Evolutionary conservation across 2,797 vertebrate species (phyloP), one percentile per base, ranked within the genome.

Genomic region (Vultur gryphus): DNA sequence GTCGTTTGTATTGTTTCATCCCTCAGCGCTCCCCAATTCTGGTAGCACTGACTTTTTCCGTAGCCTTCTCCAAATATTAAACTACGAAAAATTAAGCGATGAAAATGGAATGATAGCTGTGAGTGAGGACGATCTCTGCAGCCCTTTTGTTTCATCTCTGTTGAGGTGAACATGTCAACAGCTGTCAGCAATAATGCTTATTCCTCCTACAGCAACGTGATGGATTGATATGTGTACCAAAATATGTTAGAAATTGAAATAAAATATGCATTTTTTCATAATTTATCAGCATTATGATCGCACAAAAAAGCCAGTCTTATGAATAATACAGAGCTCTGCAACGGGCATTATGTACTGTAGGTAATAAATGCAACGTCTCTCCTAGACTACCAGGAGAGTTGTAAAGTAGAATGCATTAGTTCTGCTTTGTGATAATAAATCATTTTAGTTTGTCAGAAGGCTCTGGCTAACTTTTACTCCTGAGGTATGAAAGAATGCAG

Each of bases 241-340:
- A 97, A 98, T 98, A 98, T 94, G 97, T 98, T 98, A 97, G 98
- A 98, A 98, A 99, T 99, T 98, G 98, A 98, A 98, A 97, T 98
- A 97, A 98, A 98, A 98, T 99, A 98, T 99, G 98, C 98, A 98
- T 98, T 99, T 98, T 98, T 98, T 98, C 98, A 98, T 99, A 99
- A 99, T 99, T 98, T 98, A 98, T 98, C 98, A 98, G 97, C 97
- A 98, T 99, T 98, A 98, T 95, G 97, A 97, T 98, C 98, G 98
- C 97, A 98, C 98, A 98, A 97, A 98, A 98, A 98, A 98, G 97
- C 97, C 98, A 98, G 98, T 98, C 98, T 98, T 98, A 99, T 99
- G 99, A 99, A 99, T 99, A 99, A 99, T 99, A 99, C 98, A 99
- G 97, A 98, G 97, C 96, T 98, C 97, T 97, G 97, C 98, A 98